Conservation (phyloP, 1,140 invertebrate genomes). For the Drosophila tani region DNA sequence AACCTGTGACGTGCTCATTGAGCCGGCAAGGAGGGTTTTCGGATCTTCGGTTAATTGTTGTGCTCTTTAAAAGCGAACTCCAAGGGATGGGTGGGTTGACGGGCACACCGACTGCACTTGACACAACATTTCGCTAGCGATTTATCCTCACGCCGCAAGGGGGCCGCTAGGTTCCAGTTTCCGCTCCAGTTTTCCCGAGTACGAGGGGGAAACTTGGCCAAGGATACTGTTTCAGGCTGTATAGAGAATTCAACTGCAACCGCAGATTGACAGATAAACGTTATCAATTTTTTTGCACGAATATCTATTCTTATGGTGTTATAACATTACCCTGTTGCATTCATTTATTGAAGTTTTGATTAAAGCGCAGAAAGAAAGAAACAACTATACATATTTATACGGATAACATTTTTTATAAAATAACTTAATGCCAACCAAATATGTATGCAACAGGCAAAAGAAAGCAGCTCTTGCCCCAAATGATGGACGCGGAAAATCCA, state of each 20-base stretch:
- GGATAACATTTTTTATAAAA: too few relatives aligned
- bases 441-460: too few relatives aligned
- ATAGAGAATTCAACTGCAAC: neutral
- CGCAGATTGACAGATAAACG: neutral
- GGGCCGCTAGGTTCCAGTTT: conserved; percentile 23
- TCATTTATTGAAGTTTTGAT: neutral
- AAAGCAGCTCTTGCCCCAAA: too few relatives aligned
- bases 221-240: conserved; percentile 6
- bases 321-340: neutral
- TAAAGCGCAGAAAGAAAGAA: too few relatives aligned
- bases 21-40: conserved; percentile 42
- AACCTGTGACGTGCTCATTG: conserved; percentile 56
- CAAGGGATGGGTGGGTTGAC: neutral
- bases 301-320: neutral
- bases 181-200: conserved; percentile 51
- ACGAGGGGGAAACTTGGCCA: conserved; percentile 10
- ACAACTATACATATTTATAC: too few relatives aligned
- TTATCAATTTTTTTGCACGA: too few relatives aligned
- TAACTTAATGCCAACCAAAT: too few relatives aligned
- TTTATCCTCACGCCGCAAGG: conserved; percentile 48
- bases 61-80: neutral
- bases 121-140: conserved; percentile 69
- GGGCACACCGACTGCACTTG: conserved; percentile 58
- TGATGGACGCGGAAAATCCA: too few relatives aligned
- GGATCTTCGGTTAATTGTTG: conserved; percentile 62